phyloP scores from a whole-genome alignment of 2,113 vertebrate species.

The Acrocephalus kingi region DNA sequence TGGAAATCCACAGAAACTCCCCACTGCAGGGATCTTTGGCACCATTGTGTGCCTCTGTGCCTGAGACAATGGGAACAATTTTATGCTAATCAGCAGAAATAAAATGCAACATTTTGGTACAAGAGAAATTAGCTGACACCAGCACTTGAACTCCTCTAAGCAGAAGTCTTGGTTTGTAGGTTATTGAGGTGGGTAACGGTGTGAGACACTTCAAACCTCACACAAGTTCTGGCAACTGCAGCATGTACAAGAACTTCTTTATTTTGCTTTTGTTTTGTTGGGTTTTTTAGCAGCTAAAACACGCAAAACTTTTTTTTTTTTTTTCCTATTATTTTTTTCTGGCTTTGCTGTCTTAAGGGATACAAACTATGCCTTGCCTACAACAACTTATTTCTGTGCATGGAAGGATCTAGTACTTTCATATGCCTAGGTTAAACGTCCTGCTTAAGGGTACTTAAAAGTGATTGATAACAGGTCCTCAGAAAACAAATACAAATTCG shows the following conservation, averaged over 20 bases:
- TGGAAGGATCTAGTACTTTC: not conserved
- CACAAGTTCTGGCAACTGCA: not conserved
- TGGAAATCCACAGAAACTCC: slow-evolving; percentile 25
- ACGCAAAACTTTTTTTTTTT: not conserved
- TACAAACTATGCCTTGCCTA: not conserved
- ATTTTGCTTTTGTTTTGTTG: not conserved
- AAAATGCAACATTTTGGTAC: slow-evolving; percentile 77
- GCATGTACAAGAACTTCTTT: not conserved
- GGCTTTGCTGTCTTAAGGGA: not conserved
- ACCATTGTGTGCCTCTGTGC: slow-evolving; percentile 75
- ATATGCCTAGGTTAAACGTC: slow-evolving; percentile 4
- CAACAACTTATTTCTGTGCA: not conserved
- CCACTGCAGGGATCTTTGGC: slow-evolving; percentile 80
- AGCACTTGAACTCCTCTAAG: slow-evolving; percentile 4
- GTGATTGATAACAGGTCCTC: slow-evolving; percentile 47
- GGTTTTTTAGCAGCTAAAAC: not conserved
- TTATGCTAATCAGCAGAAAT: slow-evolving; percentile 91
- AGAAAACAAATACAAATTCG: slow-evolving; percentile 57
- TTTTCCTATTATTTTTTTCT: not conserved
- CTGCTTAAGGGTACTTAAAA: slow-evolving; percentile 23
- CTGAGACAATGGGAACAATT: slow-evolving; percentile 90
- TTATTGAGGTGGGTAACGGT: not conserved
- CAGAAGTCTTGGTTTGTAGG: not conserved
- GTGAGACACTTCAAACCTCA: not conserved
- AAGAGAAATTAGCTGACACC: slow-evolving; percentile 61